phyloP scores from a whole-genome alignment of 2,113 vertebrate genomes.

The Pterocles gutturalis region DNA sequence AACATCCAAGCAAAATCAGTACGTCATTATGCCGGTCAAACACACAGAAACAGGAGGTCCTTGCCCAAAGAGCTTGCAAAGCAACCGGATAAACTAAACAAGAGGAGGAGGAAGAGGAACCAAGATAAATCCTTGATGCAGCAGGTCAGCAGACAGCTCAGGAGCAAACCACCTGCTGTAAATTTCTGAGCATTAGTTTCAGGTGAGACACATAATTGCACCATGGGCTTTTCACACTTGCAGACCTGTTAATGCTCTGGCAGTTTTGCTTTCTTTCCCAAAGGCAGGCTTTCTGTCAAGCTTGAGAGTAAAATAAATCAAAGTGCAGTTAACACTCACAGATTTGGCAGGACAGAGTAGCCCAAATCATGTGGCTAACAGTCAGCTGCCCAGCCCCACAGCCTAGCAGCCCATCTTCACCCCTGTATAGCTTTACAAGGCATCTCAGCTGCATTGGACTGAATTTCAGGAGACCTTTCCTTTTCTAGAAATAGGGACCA shows the following conservation, averaged over 20 bases:
- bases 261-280: not conserved
- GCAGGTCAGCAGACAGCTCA: not conserved
- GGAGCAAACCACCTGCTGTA: not conserved
- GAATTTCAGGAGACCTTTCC: not conserved
- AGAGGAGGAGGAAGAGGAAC: accelerated
- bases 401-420: not conserved
- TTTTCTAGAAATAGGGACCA: not conserved
- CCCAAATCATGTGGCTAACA: not conserved
- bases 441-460: not conserved
- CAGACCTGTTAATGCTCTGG: not conserved
- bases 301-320: not conserved
- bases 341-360: not conserved
- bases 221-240: not conserved
- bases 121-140: not conserved
- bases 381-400: not conserved
- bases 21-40: not conserved
- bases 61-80: not conserved
- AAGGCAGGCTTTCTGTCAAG: not conserved
- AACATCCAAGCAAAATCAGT: not conserved
- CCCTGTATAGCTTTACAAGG: not conserved
- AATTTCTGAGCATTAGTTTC: not conserved
- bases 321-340: not conserved
- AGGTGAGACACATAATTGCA: not conserved
- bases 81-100: not conserved
- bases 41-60: not conserved